phyloP scores from a whole-genome alignment of 1,140 invertebrate species.

The Spodoptera frugiperda region DNA sequence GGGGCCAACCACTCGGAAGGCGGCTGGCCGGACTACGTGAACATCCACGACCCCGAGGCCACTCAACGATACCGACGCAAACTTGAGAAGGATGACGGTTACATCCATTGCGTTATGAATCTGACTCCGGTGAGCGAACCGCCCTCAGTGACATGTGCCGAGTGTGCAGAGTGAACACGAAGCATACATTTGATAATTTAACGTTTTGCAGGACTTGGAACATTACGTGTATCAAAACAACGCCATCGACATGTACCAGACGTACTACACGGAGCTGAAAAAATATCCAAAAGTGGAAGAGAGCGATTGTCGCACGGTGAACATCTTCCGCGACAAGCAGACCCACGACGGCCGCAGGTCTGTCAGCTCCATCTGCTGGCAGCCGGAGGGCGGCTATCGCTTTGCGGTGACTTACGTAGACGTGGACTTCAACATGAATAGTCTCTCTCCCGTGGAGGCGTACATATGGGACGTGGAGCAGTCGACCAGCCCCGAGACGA shows the following conservation, averaged over 20 bases:
- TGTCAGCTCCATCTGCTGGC: constrained; percentile 95
- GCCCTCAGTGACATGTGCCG: constrained; percentile 83
- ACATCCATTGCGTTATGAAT: constrained; percentile 93
- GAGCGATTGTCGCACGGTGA: constrained; percentile 86
- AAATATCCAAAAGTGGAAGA: constrained; percentile 87
- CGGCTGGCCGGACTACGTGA: constrained; percentile 98
- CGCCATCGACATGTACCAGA: constrained; percentile 96
- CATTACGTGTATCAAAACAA: constrained; percentile 96
- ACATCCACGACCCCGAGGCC: constrained; percentile 95
- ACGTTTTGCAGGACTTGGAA: constrained; percentile 90
- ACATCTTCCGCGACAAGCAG: constrained; percentile 68
- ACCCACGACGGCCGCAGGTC: constrained; percentile 86
- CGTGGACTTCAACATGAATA: constrained; percentile 90
- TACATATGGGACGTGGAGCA: constrained; percentile 98
- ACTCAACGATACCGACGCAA: constrained; percentile 95
- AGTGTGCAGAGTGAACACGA: constrained; percentile 70
- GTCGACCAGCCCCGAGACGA: constrained; percentile 93
- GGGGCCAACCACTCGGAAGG: constrained; percentile 97
- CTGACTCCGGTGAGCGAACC: constrained; percentile 54
- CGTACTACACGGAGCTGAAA: constrained; percentile 92
- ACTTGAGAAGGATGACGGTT: constrained; percentile 97
- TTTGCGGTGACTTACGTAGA: constrained; percentile 95
- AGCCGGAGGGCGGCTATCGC: constrained; percentile 92
- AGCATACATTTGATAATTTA: background rate
- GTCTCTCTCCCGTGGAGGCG: constrained; percentile 85